These are phyloP conservation scores for Tylochromis polylepis DNA, from an alignment of 2,113 vertebrate genomes.

Conservation along the genomic window DNA sequence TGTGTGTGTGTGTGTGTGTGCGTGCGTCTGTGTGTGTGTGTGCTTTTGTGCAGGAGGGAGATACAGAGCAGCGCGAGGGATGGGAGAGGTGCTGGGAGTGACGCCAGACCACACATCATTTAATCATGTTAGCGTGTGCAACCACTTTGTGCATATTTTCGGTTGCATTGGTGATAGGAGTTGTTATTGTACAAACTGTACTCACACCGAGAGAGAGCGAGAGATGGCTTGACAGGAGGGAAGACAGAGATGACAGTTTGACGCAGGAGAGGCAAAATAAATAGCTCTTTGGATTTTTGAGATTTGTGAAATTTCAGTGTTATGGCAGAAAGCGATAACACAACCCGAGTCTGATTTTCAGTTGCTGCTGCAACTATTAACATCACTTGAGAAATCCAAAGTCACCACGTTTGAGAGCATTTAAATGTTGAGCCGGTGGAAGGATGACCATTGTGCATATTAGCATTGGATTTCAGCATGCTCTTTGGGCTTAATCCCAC, in stretches of 20 bases:
- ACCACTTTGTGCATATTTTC: conserved; percentile 58
- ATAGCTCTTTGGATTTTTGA: background rate
- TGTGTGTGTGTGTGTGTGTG: too few species aligned
- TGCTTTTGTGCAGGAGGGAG: conserved; percentile 29
- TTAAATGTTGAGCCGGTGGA: conserved; percentile 28
- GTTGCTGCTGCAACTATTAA: background rate
- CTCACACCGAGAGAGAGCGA: background rate
- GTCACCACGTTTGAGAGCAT: conserved; percentile 8
- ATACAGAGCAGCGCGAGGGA: conserved; percentile 37
- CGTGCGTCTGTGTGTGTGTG: too few species aligned
- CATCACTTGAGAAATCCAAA: background rate
- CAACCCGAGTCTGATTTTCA: background rate
- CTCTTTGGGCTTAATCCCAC: conserved; percentile 58
- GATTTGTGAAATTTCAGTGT: conserved; percentile 22
- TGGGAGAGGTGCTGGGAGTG: conserved; percentile 62
- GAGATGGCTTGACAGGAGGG: background rate
- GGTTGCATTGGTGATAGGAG: conserved; percentile 50
- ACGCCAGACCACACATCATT: conserved; percentile 71
- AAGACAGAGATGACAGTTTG: background rate
- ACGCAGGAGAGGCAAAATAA: background rate
- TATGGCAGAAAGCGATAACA: background rate
- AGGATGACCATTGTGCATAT: conserved; percentile 52
- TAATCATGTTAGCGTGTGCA: conserved; percentile 70
- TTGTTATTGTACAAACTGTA: conserved; percentile 56
- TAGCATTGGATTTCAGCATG: conserved; percentile 61